Evolutionary conservation across 2,888 invertebrate genomes (phyloP), one percentile per base, ranked within the genome.

Genomic region (Brachyptera putata): DNA sequence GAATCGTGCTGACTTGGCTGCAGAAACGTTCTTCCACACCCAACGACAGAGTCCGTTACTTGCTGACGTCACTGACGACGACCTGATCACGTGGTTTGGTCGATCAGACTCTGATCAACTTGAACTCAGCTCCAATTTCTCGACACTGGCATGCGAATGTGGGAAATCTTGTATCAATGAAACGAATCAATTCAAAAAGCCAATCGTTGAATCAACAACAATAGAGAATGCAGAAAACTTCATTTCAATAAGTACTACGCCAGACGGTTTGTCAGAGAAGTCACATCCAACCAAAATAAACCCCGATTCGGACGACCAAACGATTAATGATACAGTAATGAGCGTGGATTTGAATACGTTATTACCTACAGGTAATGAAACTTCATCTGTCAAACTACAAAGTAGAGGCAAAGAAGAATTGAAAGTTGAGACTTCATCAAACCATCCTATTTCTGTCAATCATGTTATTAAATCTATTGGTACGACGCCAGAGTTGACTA

Each of bases 21-120:
- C 84, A 0, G 84, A 84, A 70, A 80, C 80, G 3, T 83, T 84
- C 70, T 84, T 84, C 76, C 84, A 84, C 60, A 80, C 83, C 0
- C 75, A 77, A 66, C 75, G 77, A 48, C 80, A 80, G n/a, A 84
- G 84, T 64, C 80, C 80, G 11, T 72, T 84, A 30, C 74, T 84
- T 0, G 76, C 79, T 67, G 83, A 81, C 5, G 83, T 84, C 26
- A 82, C 83, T 13, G 83, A 83, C 58, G 84, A 84, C 66, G 84
- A 84, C 68, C 77, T 84, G 18, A 83, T 84, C 26, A 84, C 84
- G 1, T 84, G 84, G 84, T 84, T 84, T 67, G 84, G 84, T 39
- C 80, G 79, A 73, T 81, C 81, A 61, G 79, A 77, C 50, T 55
- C 58, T 22, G 59, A 56, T 46, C 26, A 30, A 36, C 24, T 37